Base-by-base conservation (phyloP, 53 echinoderm and acorn worm species). In the Stichopus horrens region DNA sequence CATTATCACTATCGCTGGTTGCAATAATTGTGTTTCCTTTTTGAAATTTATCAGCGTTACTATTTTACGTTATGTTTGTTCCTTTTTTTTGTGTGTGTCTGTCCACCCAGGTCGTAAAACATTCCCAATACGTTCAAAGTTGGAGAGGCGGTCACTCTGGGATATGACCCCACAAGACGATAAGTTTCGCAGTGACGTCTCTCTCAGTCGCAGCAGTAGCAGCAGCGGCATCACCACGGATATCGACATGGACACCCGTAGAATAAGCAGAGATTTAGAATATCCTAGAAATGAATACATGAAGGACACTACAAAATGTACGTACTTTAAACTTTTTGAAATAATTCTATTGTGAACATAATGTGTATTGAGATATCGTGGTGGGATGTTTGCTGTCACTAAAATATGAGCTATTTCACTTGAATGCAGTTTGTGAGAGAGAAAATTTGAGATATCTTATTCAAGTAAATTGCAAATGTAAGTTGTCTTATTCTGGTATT, bases 211-310 rank as follows among this genome's bases (percentile, higher is more conserved):
- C 21, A 95, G 98, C 75, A 96, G 94, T 80, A 93, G 94, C 59
- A 97, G 97, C 88, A 94, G 96, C 81, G 94, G 94, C 57, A 98
- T 95, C 53, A 94, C 90, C 9, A 86, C 89, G 4, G 95, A 95
- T 86, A 89, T 88, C 76, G 94, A 92, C 51, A 83, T 88, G 19
- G 87, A 92, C 57, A 88, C 79, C 75, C 83, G 89, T 79, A 89
- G 95, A 68, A 76, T 92, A 52, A 89, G 93, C 88, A 92, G 95
- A 21, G 93, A 96, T 54, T 54, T 93, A 21, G 94, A 96, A 58
- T 89, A 90, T 75, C 82, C 90, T 58, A 92, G 92, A 63, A 87
- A 90, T 76, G 90, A 94, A 73, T 83, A 84, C 88, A 74, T 94
- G 22, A 93, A 88, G 82, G 95, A 94, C 22, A 88, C 81, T 73